Base-by-base conservation (phyloP, 2,113 vertebrate species). In the Strigops habroptila region DNA sequence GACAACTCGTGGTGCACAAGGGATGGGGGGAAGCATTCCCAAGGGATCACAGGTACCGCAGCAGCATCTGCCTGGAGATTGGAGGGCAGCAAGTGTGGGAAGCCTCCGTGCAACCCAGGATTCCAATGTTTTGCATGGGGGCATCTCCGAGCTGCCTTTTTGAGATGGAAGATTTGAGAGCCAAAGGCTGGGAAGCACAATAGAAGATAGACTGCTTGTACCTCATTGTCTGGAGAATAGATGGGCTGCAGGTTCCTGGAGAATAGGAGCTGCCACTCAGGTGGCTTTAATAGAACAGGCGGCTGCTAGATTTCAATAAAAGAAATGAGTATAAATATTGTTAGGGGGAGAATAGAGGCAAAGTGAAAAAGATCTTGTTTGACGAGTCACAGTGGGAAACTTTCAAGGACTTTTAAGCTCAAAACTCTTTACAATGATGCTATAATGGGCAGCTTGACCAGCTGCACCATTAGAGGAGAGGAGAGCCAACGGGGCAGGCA, bases 191-290 rank as follows among this genome's bases (percentile, higher is more conserved):
- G 53, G 33, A 44, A 95, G 77, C 91, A 96, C 94, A 95, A 74
- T 69, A 55, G 94, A 87, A 96, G 94, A 94, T 14, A 77, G 95
- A 93, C 90, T 60, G 78, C 91, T 91, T 89, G 93, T 90, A 92
- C 81, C 86, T 98, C 95, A 93, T 96, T 97, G 96, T 98, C 97
- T 98, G 97, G 97, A 98, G 98, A 97, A 98, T 97, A 97, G 97
- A 98, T 98, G 97, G 97, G 98, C 97, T 97, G 97, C 93, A 51
- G 98, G 97, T 97, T 98, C 96, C 83, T 2, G 43, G 92, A 95
- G 97, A 98, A 98, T 98, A 97, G 98, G 97, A 97, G 93, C 98
- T 98, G 98, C 98, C 98, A 98, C 96, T 97, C 95, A 96, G 95
- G 92, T 74, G 4, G 64, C 87, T 96, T 96, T 97, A 98, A 97